Percentiles rank a stretch among this genome's conserved stretches.
Conservation (phyloP, 2,797 vertebrate genomes). For the Crypturellus tataupa region DNA sequence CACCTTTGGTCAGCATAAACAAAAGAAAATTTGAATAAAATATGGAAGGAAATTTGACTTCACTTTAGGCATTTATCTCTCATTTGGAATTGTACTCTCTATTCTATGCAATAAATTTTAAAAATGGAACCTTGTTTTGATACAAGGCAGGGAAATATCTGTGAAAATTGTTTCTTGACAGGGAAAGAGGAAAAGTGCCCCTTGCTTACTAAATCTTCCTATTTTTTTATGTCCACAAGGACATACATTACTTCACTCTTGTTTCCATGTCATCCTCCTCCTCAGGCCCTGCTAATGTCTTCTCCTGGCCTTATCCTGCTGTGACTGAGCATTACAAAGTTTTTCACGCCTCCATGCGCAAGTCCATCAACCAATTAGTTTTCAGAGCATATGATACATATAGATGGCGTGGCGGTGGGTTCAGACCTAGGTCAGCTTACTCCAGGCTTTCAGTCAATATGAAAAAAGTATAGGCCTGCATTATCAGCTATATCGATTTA, state of each 20-base stretch:
- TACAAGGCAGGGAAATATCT: neutral
- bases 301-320: conserved; percentile 80
- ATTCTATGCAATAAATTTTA: neutral
- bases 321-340: conserved; percentile 89
- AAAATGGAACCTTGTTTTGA: neutral
- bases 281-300: conserved; percentile 69
- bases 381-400: conserved; percentile 85
- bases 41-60: neutral
- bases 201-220: conserved; percentile 36
- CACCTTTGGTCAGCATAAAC: neutral
- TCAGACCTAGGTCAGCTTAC: conserved; percentile 86
- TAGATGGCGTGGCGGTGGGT: conserved; percentile 84
- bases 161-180: neutral
- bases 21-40: neutral
- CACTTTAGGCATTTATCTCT: neutral
- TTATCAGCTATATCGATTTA: conserved; percentile 76
- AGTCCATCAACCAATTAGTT: conserved; percentile 84
- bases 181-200: conserved; percentile 5
- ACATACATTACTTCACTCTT: conserved; percentile 68
- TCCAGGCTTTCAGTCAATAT: conserved; percentile 70
- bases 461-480: conserved; percentile 65
- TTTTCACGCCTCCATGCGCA: conserved; percentile 89
- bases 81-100: neutral
- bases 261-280: conserved; percentile 59
- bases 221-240: conserved; percentile 53